Evolutionary conservation across 2,797 vertebrate genomes (phyloP).

Genomic region (Knipowitschia caucasica): DNA sequence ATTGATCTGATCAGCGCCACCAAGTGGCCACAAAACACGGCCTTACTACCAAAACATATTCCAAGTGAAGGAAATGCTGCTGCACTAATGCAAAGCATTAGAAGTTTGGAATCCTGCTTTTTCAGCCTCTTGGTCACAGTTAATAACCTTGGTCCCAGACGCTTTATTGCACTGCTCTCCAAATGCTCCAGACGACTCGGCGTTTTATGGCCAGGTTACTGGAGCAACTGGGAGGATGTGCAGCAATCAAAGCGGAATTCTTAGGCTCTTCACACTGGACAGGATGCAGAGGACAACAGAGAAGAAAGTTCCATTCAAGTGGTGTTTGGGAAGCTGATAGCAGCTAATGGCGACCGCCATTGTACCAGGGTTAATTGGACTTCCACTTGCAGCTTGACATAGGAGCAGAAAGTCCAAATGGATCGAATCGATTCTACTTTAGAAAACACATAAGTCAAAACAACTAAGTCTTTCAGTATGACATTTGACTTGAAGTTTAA

Average conservation of each 20-base stretch:
- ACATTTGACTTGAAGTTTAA: no score
- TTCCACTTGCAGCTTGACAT: slow-evolving; percentile 6
- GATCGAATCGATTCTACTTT: not conserved
- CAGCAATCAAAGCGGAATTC: slow-evolving; percentile 91
- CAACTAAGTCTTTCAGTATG: no score
- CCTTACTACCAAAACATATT: slow-evolving; percentile 40
- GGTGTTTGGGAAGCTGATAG: slow-evolving; percentile 44
- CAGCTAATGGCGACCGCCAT: slow-evolving; percentile 23
- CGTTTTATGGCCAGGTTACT: slow-evolving; percentile 94
- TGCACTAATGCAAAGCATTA: slow-evolving; percentile 69
- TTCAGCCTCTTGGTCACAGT: slow-evolving; percentile 79
- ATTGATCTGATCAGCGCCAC: slow-evolving; percentile 97
- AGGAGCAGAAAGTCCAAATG: not conserved
- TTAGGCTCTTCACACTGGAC: slow-evolving; percentile 73
- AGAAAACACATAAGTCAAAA: no score
- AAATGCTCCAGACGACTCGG: slow-evolving; percentile 85
- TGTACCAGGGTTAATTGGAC: slow-evolving; percentile 19
- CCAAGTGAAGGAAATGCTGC: slow-evolving; percentile 49
- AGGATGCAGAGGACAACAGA: slow-evolving; percentile 81
- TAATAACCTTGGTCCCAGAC: slow-evolving; percentile 88
- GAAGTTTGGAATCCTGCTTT: slow-evolving; percentile 73
- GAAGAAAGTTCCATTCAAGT: slow-evolving; percentile 76
- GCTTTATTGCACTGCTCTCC: slow-evolving; percentile 85
- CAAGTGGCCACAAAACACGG: slow-evolving; percentile 77
- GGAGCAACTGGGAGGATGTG: slow-evolving; percentile 88